Percentiles rank a stretch among this genome's conserved stretches.
Evolutionary conservation across 2,888 invertebrate species (phyloP).

Genomic region (Stenodema calcarata): DNA sequence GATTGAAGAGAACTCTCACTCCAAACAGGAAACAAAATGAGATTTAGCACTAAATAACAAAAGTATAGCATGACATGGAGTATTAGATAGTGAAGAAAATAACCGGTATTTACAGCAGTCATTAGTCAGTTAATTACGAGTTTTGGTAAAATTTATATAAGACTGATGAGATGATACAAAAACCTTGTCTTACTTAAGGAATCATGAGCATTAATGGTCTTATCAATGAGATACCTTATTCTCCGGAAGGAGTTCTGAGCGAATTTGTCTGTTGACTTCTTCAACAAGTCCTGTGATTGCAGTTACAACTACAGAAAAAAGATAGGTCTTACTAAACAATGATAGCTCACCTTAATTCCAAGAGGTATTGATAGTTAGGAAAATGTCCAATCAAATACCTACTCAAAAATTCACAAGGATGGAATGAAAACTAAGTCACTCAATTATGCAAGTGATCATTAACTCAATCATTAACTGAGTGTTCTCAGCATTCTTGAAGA

Average conservation of each 20-base stretch:
- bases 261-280: conserved; percentile 79
- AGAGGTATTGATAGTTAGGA: background rate
- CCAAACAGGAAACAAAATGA: no score
- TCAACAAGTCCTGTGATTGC: conserved; percentile 81
- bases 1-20: no score
- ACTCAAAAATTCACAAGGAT: background rate
- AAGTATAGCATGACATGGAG: background rate
- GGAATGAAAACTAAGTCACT: background rate
- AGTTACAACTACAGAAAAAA: conserved; percentile 71
- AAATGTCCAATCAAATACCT: background rate
- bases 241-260: conserved; percentile 61
- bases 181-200: background rate
- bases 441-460: background rate
- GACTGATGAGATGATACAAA: background rate
- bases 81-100: background rate
- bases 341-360: background rate
- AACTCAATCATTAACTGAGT: no score
- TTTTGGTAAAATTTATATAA: background rate
- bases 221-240: conserved; percentile 50
- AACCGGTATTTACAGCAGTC: conserved; percentile 11
- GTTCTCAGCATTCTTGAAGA: no score
- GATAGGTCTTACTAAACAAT: conserved; percentile 26
- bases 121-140: conserved; percentile 30
- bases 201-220: background rate
- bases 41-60: background rate